Evolutionary conservation across 1,140 invertebrate species (phyloP), one percentile per base, ranked within the genome.

Genomic region (Magallana gigas): DNA sequence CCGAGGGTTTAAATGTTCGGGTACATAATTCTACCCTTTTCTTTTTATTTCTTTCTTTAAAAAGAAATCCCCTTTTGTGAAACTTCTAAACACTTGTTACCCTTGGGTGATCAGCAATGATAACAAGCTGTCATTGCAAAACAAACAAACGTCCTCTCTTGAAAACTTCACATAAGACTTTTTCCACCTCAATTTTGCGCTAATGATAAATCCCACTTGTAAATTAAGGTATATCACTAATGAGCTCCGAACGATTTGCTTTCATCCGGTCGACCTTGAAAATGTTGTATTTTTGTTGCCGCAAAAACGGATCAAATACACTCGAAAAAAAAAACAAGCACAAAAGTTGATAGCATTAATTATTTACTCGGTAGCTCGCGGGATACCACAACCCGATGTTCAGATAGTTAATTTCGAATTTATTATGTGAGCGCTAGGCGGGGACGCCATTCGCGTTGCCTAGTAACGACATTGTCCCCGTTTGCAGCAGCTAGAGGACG

Each of bases 341-440:
- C 36, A 76, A 64, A 76, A 9, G 68, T 29, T 76, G 18, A 76
- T 76, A 23, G 9, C 68, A 76, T 76, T 76, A 76, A 76, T 76
- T 76, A 76, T 76, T 76, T 29, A 76, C 68, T 76, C 68, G 48
- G 23, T 76, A 76, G 68, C 68, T 76, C 23, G 23, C 68, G 68
- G 68, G 68, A 76, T 76, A 76, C 12, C 11, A 23, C 68, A 29
- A 76, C 68, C 68, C 23, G 23, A 29, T 76, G 68, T 76, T 29
- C 23, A 29, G 68, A 76, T 76, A 29, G 68, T 76, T 76, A 76
- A 76, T 76, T 76, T 76, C 36, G 68, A 76, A 76, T 76, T 76
- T 76, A 76, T 76, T 76, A 76, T 76, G 68, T 76, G 68, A 36
- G 68, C 68, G 23, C 11, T 23, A 29, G 68, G 68, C 68, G 68